phyloP scores from a whole-genome alignment of 1,140 invertebrate genomes.

The Eriocheir sinensis region DNA sequence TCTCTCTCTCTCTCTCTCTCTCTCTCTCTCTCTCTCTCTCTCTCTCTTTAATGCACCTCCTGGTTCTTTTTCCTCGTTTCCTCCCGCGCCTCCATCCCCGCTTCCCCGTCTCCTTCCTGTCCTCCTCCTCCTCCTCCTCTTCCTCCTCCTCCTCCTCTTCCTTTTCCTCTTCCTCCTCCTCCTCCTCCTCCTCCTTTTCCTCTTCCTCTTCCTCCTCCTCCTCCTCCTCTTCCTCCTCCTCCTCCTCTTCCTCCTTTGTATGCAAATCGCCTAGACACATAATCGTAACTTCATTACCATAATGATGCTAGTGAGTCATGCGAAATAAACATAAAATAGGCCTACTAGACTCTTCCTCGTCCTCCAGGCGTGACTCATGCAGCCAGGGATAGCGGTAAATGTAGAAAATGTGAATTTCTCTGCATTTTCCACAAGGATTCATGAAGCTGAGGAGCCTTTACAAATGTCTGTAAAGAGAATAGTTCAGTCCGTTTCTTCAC shows the following conservation, averaged over 20 bases:
- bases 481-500: too few species aligned
- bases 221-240: not conserved
- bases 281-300: slow-evolving; percentile 16
- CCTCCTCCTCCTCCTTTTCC: not conserved
- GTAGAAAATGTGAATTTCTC: too few species aligned
- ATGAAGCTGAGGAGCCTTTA: not conserved
- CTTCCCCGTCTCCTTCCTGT: not conserved
- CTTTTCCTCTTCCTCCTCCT: slow-evolving; percentile 19
- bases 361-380: too few species aligned
- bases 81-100: not conserved
- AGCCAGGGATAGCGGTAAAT: too few species aligned
- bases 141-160: slow-evolving; percentile 1
- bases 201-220: not conserved
- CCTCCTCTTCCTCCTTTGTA: not conserved
- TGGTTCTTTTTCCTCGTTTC: too few species aligned
- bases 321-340: not conserved
- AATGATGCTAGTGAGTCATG: not conserved
- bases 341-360: not conserved
- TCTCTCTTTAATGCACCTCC: too few species aligned
- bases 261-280: slow-evolving; percentile 1
- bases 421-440: not conserved
- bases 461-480: too few species aligned
- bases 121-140: not conserved
- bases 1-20: slow-evolving; percentile 17
- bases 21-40: not conserved